Percentiles rank a stretch among this genome's conserved stretches.
Evolutionary conservation across 2,888 invertebrate genomes (phyloP).

Genomic region (Biston betularia): DNA sequence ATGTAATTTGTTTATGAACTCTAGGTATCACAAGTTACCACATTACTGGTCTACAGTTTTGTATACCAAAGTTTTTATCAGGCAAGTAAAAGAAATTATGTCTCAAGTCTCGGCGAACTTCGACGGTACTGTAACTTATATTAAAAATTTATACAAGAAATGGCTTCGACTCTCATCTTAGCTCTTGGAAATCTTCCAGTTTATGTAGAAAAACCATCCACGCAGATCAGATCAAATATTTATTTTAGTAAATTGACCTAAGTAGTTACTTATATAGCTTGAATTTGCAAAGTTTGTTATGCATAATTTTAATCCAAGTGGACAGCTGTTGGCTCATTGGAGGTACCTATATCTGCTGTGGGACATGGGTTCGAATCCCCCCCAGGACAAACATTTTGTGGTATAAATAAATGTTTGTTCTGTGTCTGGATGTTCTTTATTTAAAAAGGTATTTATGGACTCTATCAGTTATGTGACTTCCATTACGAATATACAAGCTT

Average conservation of each 20-base stretch:
- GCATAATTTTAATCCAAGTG: too few relatives aligned
- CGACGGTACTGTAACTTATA: constrained; percentile 60
- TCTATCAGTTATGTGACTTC: too few relatives aligned
- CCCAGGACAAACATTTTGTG: too few relatives aligned
- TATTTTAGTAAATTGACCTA: background rate
- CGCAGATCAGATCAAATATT: constrained; percentile 14
- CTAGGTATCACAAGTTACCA: background rate
- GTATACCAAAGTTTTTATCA: constrained; percentile 26
- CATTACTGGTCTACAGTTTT: background rate
- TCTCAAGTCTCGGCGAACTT: constrained; percentile 52
- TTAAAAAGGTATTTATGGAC: too few relatives aligned
- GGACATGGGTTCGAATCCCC: too few relatives aligned
- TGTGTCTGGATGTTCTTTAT: too few relatives aligned
- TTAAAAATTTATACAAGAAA: constrained; percentile 63
- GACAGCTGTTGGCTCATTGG: too few relatives aligned
- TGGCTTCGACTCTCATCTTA: constrained; percentile 51
- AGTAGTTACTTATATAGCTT: too few relatives aligned
- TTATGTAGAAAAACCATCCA: constrained; percentile 41
- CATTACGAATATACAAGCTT: too few relatives aligned
- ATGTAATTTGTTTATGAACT: constrained; percentile 4
- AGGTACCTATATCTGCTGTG: too few relatives aligned
- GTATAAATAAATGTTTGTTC: too few relatives aligned
- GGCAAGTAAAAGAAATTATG: constrained; percentile 36
- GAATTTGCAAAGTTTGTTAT: too few relatives aligned
- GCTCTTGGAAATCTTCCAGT: constrained; percentile 53